Conservation (phyloP, 2,888 invertebrate genomes). For the Idaea biselata region DNA sequence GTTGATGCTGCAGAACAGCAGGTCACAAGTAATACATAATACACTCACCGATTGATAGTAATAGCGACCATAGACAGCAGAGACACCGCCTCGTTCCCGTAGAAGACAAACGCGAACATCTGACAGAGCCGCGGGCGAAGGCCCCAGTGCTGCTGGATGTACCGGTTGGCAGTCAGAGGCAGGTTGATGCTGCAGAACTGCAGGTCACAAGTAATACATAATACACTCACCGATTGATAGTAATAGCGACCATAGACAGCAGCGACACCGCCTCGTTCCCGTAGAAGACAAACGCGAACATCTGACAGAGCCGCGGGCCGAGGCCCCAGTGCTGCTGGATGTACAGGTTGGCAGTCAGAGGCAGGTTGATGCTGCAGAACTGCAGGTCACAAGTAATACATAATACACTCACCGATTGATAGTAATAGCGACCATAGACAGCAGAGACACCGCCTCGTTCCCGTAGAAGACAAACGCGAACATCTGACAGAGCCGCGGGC, state of each 20-base stretch:
- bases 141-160: conserved; percentile 90
- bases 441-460: conserved; percentile 91
- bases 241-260: conserved; percentile 94
- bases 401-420: conserved; percentile 85
- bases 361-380: conserved; percentile 91
- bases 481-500: conserved; percentile 88
- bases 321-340: conserved; percentile 91
- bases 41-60: conserved; percentile 89
- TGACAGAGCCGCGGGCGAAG: conserved; percentile 88
- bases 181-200: conserved; percentile 92
- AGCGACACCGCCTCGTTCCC: conserved; percentile 94
- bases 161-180: conserved; percentile 91
- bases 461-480: conserved; percentile 95
- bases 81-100: conserved; percentile 93
- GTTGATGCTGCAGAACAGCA: conserved; percentile 91
- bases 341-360: conserved; percentile 90
- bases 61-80: conserved; percentile 94
- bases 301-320: conserved; percentile 87
- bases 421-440: conserved; percentile 95
- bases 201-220: conserved; percentile 79
- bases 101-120: conserved; percentile 93
- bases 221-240: conserved; percentile 87
- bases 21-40: conserved; percentile 84
- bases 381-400: neutral
- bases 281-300: conserved; percentile 94